phyloP scores from a whole-genome alignment of 2,888 invertebrate species.

The Leptopilina myrica region DNA sequence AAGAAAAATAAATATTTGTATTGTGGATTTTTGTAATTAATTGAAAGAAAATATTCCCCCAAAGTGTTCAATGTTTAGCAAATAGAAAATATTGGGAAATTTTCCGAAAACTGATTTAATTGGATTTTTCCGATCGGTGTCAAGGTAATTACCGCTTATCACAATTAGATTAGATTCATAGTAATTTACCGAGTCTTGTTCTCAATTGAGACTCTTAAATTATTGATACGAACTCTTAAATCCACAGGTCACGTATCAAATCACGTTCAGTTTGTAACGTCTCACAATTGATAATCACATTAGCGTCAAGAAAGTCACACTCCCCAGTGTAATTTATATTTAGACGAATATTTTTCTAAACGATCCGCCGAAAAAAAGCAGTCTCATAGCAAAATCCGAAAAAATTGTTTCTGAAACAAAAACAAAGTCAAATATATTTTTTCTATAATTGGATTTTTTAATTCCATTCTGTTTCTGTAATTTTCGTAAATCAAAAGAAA shows the following conservation, averaged over 20 bases:
- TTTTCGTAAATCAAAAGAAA: no score
- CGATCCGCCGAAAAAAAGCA: not conserved
- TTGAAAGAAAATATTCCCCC: no score
- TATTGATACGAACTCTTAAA: conserved; percentile 37
- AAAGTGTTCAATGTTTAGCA: no score
- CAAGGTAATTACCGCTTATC: not conserved
- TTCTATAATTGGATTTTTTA: no score
- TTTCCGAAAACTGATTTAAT: not conserved
- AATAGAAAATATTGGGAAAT: no score
- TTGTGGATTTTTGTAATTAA: no score
- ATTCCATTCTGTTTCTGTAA: no score
- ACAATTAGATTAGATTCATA: not conserved
- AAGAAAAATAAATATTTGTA: no score
- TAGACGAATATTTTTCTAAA: not conserved
- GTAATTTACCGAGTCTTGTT: conserved; percentile 14
- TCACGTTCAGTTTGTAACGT: conserved; percentile 21
- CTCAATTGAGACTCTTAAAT: conserved; percentile 28
- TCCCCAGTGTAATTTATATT: not conserved
- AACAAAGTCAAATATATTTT: no score
- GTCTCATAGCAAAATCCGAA: no score
- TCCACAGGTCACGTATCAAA: conserved; percentile 34
- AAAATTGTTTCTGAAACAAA: no score
- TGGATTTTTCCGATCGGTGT: conserved; percentile 2
- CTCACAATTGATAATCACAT: conserved; percentile 13
- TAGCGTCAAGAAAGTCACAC: conserved; percentile 13